Conservation (phyloP, 2,113 vertebrate genomes). For the Hucho hucho region DNA sequence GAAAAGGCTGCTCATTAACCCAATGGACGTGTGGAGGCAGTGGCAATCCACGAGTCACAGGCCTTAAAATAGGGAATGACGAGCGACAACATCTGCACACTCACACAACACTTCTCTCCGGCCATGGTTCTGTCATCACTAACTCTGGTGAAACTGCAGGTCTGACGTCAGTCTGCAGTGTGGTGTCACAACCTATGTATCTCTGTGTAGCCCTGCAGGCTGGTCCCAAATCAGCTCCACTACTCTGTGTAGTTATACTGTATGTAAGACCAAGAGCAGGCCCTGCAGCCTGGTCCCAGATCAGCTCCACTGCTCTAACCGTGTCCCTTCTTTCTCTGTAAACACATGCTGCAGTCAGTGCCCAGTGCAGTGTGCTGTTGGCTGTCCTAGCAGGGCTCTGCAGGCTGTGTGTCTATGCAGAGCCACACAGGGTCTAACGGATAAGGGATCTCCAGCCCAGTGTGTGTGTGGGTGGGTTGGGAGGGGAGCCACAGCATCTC, state of each 20-base stretch:
- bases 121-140: slow-evolving; percentile 47
- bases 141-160: slow-evolving; percentile 48
- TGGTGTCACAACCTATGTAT: slow-evolving; percentile 53
- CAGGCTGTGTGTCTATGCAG: background rate
- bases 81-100: slow-evolving; percentile 17
- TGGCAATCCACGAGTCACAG: slow-evolving; percentile 52
- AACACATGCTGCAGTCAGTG: slow-evolving; percentile 18
- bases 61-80: slow-evolving; percentile 62
- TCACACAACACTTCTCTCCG: slow-evolving; percentile 10
- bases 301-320: slow-evolving; percentile 22
- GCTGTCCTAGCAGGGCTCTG: background rate
- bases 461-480: slow-evolving; percentile 7
- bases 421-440: background rate
- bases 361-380: background rate
- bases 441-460: background rate
- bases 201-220: slow-evolving; percentile 11
- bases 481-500: background rate
- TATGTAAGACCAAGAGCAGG: slow-evolving; percentile 27
- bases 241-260: slow-evolving; percentile 28
- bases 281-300: slow-evolving; percentile 14
- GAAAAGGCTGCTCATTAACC: slow-evolving; percentile 68
- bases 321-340: slow-evolving; percentile 26
- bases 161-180: slow-evolving; percentile 59
- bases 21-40: slow-evolving; percentile 58
- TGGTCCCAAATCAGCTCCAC: background rate